Evolutionary conservation across 2,888 invertebrate genomes (phyloP).

Genomic region (Oscheius sp.): DNA sequence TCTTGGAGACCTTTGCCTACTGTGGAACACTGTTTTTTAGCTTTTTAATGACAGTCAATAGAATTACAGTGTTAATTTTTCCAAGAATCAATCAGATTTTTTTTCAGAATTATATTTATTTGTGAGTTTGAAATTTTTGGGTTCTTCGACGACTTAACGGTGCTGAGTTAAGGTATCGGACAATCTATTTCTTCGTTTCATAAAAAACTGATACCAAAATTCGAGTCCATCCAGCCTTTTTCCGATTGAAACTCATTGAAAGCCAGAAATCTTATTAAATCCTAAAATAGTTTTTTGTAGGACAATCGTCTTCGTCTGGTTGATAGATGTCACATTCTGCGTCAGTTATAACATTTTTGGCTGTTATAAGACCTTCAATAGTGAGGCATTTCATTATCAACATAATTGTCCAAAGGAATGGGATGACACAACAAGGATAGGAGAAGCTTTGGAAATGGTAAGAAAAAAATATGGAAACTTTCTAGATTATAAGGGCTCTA

Average conservation of each 20-base stretch:
- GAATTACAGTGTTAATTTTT: conserved; percentile 2
- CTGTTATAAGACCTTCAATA: conserved; percentile 1
- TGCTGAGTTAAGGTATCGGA: too few relatives aligned
- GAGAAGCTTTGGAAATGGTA: too few relatives aligned
- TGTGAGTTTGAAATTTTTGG: conserved; percentile 4
- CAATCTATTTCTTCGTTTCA: too few relatives aligned
- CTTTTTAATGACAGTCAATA: conserved; percentile 7
- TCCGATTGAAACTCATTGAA: too few relatives aligned
- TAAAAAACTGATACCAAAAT: too few relatives aligned
- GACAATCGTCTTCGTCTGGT: background rate
- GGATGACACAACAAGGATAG: background rate
- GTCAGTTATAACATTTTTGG: background rate
- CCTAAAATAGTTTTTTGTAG: background rate
- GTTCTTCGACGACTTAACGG: too few relatives aligned
- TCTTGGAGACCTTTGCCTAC: conserved; percentile 5
- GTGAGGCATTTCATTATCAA: background rate
- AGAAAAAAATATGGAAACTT: too few relatives aligned
- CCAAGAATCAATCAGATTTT: background rate
- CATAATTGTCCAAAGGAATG: background rate
- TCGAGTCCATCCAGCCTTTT: too few relatives aligned
- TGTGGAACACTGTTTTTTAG: conserved; percentile 2
- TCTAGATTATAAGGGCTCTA: too few relatives aligned
- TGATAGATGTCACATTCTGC: background rate
- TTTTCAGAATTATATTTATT: background rate
- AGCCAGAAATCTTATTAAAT: too few relatives aligned